Percentiles rank a stretch among this genome's conserved stretches.
Conservation (phyloP, 2,888 invertebrate genomes). For the Perizoma affinitatum region DNA sequence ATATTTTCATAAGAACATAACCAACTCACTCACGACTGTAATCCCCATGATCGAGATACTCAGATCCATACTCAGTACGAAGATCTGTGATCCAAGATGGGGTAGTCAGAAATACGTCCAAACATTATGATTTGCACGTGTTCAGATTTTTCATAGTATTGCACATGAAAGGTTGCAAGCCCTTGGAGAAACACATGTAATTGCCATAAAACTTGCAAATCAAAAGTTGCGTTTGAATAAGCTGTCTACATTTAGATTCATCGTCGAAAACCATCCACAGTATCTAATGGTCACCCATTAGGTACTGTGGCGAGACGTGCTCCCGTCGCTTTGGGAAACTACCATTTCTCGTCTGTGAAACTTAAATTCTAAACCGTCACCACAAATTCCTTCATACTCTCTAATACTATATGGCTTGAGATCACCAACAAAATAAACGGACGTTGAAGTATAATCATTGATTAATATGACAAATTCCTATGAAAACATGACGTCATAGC, state of each 20-base stretch:
- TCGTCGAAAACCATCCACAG: neutral
- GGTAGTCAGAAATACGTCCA: too few species aligned
- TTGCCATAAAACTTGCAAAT: neutral
- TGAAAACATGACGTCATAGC: neutral
- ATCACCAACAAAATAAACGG: neutral
- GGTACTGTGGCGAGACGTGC: neutral
- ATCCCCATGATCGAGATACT: too few species aligned
- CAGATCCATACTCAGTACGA: too few species aligned
- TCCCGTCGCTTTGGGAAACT: conserved; percentile 11
- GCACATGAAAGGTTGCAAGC: too few species aligned
- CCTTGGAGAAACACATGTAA: neutral
- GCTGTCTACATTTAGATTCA: neutral
- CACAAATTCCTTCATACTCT: neutral
- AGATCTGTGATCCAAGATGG: too few species aligned
- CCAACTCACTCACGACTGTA: too few species aligned
- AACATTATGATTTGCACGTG: too few species aligned
- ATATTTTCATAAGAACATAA: too few species aligned
- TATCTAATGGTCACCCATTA: neutral
- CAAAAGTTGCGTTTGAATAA: neutral
- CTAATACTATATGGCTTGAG: neutral
- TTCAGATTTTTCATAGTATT: too few species aligned
- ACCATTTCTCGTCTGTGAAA: conserved; percentile 8
- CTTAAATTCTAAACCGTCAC: conserved; percentile 11
- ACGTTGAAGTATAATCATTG: too few species aligned
- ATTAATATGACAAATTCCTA: neutral